Base-by-base conservation (phyloP, 2,797 vertebrate species). In the Borostomias antarcticus region DNA sequence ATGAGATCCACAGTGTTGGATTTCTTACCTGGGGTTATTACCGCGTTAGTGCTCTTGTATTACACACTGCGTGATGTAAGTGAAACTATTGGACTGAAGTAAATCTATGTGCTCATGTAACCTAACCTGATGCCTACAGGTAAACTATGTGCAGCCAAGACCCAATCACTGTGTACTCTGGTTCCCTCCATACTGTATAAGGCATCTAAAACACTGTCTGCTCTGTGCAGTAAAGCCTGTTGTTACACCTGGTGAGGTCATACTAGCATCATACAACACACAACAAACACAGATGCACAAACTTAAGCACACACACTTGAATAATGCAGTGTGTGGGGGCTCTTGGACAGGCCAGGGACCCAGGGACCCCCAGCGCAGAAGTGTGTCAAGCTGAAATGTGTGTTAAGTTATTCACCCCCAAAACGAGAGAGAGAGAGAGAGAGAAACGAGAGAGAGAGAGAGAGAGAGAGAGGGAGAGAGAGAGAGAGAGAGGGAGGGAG, bases 331-430 rank as follows among this genome's bases (percentile, higher is more conserved):
- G 78, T 81, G 86, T 87, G 88, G 80, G 82, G 82, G 70, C 85
- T 85, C 1, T n/a, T 78, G 83, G 80, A 81, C 77, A 58, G 67
- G 59, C 4, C 40, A 45, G 40, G 62, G 70, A 73, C 85, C 83
- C 86, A 62, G 85, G 83, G 86, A 86, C 69, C 83, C 72, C 74
- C 66, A 52, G 70, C 76, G 74, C 78, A 84, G 74, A 88, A 89
- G 82, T 89, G 87, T 90, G 86, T 89, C 85, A 87, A 72, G 76
- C 82, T 78, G 82, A 88, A 89, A 91, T 89, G 86, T 86, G 86
- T 88, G 83, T 84, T 87, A 89, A 89, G 86, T 86, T 88, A 87
- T 90, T 86, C 88, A 86, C 58, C 74, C 79, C 50, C 29, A 37
- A 58, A 78, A 82, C 68, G 73, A 83, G 58, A 58, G 69, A 47